Conservation (phyloP, 2,888 invertebrate genomes). For the Amphipyra berbera region DNA sequence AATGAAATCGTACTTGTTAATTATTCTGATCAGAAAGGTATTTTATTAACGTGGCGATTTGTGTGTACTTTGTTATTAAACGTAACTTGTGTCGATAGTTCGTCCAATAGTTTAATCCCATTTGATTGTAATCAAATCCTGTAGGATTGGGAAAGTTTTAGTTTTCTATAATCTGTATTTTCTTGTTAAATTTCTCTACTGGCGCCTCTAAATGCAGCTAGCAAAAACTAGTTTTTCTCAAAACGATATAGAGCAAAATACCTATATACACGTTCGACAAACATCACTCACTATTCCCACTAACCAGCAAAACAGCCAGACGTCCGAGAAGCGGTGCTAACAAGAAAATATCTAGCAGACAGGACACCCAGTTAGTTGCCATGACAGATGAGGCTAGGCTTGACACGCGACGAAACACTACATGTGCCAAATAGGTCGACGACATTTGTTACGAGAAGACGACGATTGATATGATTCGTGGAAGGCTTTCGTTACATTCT, state of each 20-base stretch:
- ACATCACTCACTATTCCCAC: constrained; percentile 4
- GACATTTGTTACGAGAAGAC: constrained; percentile 45
- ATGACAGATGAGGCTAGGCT: constrained; percentile 58
- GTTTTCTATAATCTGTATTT: too few relatives aligned
- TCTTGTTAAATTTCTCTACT: too few relatives aligned
- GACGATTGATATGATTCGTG: constrained; percentile 16
- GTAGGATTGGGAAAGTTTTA: too few relatives aligned
- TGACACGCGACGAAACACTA: constrained; percentile 45
- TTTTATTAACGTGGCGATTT: not conserved
- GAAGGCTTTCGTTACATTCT: constrained; percentile 3
- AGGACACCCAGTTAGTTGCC: constrained; percentile 31
- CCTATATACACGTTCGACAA: constrained; percentile 7
- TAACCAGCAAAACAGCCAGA: constrained; percentile 2
- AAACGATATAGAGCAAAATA: not conserved
- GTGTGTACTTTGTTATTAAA: not conserved
- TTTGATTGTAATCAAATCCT: too few relatives aligned
- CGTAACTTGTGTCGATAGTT: not conserved
- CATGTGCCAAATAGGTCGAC: constrained; percentile 59
- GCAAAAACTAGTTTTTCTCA: too few relatives aligned
- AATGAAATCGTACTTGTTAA: constrained; percentile 26
- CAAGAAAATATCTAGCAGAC: constrained; percentile 30
- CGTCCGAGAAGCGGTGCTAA: constrained; percentile 19
- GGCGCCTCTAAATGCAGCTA: too few relatives aligned
- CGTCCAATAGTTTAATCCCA: not conserved
- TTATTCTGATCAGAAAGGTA: constrained; percentile 15